phyloP scores from a whole-genome alignment of 2,797 vertebrate species.

The Hydrolagus colliei region DNA sequence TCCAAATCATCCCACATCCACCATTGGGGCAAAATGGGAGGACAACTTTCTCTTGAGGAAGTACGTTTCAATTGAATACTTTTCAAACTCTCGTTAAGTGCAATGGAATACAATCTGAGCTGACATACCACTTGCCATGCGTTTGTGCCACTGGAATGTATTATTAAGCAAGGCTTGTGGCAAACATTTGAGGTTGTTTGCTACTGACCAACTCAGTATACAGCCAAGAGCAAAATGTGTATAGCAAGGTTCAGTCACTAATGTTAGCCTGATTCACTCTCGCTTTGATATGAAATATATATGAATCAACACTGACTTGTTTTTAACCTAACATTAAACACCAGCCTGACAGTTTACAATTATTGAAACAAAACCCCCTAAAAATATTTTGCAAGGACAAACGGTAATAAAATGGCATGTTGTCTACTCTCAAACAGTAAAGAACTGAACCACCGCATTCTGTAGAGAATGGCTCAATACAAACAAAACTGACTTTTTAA shows the following conservation, averaged over 20 bases:
- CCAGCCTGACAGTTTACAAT: too few species aligned
- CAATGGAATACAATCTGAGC: neutral
- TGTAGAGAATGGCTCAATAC: neutral
- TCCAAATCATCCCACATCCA: too few species aligned
- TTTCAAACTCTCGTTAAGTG: neutral
- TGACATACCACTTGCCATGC: neutral
- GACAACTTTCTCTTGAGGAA: neutral
- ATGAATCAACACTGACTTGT: neutral
- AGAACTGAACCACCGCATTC: neutral
- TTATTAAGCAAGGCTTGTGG: neutral
- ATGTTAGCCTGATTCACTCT: neutral
- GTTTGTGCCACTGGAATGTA: neutral
- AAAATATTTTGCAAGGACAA: neutral
- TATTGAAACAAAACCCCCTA: neutral
- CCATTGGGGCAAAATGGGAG: too few species aligned
- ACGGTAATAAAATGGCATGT: neutral
- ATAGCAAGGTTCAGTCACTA: neutral
- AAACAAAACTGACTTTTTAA: slow-evolving; percentile 1
- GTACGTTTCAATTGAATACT: neutral
- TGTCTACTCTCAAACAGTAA: neutral
- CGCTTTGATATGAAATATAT: neutral
- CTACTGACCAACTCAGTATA: neutral
- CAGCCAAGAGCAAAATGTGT: neutral
- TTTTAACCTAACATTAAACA: too few species aligned
- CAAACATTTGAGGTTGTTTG: neutral